phyloP scores from a whole-genome alignment of 2,113 vertebrate genomes.

The Oreochromis aureus region DNA sequence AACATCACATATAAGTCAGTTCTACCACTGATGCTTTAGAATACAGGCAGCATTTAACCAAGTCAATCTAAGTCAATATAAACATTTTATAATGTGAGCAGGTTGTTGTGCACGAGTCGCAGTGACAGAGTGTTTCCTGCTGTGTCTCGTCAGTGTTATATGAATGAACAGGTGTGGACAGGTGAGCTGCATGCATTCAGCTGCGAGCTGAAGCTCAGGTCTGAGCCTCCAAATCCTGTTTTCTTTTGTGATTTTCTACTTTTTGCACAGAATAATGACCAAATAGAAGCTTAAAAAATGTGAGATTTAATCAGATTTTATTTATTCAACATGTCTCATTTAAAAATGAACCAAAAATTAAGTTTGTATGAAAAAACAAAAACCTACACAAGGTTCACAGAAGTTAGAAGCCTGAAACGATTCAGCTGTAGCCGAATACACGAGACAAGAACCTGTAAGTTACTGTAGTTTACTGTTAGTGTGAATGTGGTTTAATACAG shows the following conservation, averaged over 20 bases:
- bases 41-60: not conserved
- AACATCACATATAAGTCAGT: not conserved
- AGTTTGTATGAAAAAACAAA: rapidly evolving
- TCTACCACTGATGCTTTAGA: rapidly evolving
- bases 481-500: not conserved
- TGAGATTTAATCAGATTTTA: not conserved
- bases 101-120: not conserved
- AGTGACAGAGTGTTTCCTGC: not conserved
- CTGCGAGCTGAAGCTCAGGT: not conserved
- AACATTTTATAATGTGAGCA: rapidly evolving
- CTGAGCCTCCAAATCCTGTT: not conserved
- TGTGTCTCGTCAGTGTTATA: not conserved
- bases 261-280: too few species aligned
- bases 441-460: not conserved
- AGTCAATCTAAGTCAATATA: too few species aligned
- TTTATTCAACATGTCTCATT: rapidly evolving
- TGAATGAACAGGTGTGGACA: not conserved
- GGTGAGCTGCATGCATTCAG: not conserved
- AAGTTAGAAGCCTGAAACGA: rapidly evolving
- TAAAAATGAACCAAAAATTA: not conserved
- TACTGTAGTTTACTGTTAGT: not conserved
- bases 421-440: rapidly evolving
- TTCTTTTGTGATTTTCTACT: not conserved
- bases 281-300: not conserved
- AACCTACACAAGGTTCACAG: not conserved